These are phyloP conservation scores for Meriones unguiculatus DNA, from an alignment of 2,113 vertebrate species.

Conservation along the genomic window DNA sequence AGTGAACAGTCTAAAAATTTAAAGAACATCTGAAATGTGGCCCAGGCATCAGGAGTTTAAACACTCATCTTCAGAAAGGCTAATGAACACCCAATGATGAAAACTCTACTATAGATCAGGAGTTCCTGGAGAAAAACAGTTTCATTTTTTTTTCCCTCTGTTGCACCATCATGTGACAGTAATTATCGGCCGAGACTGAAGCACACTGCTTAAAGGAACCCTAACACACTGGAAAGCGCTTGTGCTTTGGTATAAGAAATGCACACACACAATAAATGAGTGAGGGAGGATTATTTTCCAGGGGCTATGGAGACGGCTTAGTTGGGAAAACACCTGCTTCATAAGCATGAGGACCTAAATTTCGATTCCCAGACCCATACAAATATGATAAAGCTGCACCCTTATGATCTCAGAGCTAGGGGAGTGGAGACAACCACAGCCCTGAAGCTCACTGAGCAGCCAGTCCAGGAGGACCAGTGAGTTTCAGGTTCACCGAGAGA, in stretches of 20 bases:
- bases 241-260: background rate
- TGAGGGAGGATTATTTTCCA: fast-evolving
- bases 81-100: background rate
- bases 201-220: background rate
- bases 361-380: background rate
- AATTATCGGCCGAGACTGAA: background rate
- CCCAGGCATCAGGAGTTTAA: background rate
- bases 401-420: background rate
- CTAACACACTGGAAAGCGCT: background rate
- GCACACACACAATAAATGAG: background rate
- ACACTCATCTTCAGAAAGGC: background rate
- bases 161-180: background rate
- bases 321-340: background rate
- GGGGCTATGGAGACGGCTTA: background rate
- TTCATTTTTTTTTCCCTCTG: background rate
- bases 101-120: background rate
- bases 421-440: background rate
- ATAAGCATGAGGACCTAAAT: background rate
- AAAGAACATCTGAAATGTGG: background rate
- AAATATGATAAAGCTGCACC: no score
- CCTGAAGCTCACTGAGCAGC: background rate
- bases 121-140: background rate
- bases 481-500: background rate
- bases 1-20: background rate
- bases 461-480: background rate